Conservation (phyloP, 2,113 vertebrate genomes). For the Dunckerocampus dactyliophorus region DNA sequence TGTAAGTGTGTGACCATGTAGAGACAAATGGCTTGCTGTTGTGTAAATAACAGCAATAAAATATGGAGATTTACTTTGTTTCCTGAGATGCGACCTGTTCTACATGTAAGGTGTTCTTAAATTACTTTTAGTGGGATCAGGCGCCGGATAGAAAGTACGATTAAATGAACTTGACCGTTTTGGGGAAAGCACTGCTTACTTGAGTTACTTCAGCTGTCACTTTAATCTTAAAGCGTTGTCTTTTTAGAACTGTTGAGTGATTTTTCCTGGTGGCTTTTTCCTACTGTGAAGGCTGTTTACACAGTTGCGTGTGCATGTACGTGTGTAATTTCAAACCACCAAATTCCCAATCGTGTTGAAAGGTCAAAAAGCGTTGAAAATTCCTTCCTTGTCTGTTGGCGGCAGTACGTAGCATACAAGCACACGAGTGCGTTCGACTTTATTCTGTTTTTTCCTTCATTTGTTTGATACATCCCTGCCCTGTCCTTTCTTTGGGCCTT, state of each 20-base stretch:
- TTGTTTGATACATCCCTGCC: neutral
- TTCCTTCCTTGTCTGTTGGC: neutral
- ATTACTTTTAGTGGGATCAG: too few species aligned
- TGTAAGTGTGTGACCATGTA: too few species aligned
- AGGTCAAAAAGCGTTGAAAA: neutral
- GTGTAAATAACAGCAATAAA: too few species aligned
- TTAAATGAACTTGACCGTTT: too few species aligned
- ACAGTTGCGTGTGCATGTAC: neutral
- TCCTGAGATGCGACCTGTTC: too few species aligned
- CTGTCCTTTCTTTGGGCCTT: slow-evolving; percentile 1
- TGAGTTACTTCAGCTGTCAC: slow-evolving; percentile 32
- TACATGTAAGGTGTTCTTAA: too few species aligned
- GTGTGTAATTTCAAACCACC: slow-evolving; percentile 5
- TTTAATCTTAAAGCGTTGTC: slow-evolving; percentile 15
- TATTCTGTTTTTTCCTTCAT: neutral
- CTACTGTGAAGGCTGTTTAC: neutral
- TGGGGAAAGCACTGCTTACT: neutral
- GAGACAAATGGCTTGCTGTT: too few species aligned
- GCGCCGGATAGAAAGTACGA: too few species aligned
- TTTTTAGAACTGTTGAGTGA: slow-evolving; percentile 28
- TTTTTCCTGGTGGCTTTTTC: slow-evolving; percentile 22
- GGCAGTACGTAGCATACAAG: too few species aligned
- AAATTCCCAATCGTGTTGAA: neutral
- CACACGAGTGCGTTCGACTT: too few species aligned
- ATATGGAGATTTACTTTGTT: too few species aligned